phyloP scores from a whole-genome alignment of 2,888 invertebrate species.

The Mythimna loreyi region DNA sequence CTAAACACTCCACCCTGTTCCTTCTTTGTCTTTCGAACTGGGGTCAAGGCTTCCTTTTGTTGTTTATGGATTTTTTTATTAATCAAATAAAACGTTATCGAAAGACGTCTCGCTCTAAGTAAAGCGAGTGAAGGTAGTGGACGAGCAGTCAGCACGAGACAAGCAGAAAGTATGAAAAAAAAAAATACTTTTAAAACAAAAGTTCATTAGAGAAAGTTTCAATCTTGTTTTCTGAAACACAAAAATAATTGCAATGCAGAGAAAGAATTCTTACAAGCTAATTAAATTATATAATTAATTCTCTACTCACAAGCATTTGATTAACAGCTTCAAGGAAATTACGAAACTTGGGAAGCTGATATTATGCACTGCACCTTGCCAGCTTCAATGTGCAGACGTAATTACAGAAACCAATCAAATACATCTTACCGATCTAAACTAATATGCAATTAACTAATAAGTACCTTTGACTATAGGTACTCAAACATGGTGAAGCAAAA shows the following conservation, averaged over 20 bases:
- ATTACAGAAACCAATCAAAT: slow-evolving; percentile 19
- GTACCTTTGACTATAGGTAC: background rate
- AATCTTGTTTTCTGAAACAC: background rate
- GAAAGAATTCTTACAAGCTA: background rate
- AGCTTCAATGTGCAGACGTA: background rate
- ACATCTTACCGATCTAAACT: background rate
- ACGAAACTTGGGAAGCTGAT: background rate
- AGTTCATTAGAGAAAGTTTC: background rate
- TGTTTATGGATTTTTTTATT: no score
- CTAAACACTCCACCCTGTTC: no score
- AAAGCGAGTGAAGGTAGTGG: no score
- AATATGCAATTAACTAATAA: background rate
- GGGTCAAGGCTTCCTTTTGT: no score
- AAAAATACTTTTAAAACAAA: no score
- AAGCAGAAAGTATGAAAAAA: no score
- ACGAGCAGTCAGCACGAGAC: no score
- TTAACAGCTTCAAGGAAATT: background rate
- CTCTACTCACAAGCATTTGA: background rate
- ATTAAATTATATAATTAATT: slow-evolving; percentile 6
- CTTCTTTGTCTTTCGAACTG: no score
- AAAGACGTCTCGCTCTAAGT: no score
- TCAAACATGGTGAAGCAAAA: no score
- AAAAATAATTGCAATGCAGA: background rate
- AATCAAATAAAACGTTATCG: no score
- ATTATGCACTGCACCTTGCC: background rate